phyloP scores from a whole-genome alignment of 2,113 vertebrate species.

The Ciconia stormi region DNA sequence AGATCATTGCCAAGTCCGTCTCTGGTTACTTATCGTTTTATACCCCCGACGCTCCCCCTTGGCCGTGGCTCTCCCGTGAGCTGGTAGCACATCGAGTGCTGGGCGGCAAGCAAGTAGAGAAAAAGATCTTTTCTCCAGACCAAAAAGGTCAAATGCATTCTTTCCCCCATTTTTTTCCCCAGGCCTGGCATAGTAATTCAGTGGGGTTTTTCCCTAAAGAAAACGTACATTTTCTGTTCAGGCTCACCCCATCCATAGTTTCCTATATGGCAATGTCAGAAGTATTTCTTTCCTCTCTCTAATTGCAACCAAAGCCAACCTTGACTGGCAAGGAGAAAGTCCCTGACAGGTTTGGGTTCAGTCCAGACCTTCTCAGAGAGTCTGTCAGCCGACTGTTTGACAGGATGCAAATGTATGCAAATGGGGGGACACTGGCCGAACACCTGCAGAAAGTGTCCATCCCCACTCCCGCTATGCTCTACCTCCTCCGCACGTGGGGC shows the following conservation, averaged over 20 bases:
- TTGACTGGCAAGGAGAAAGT: constrained; percentile 87
- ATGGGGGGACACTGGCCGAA: constrained; percentile 78
- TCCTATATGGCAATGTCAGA: constrained; percentile 69
- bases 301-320: constrained; percentile 81
- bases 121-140: not conserved
- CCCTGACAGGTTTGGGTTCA: constrained; percentile 84
- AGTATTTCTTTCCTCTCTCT: constrained; percentile 70
- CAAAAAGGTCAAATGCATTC: not conserved
- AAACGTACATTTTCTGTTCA: not conserved
- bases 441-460: constrained; percentile 85
- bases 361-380: constrained; percentile 85
- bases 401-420: constrained; percentile 87
- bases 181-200: not conserved
- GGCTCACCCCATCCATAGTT: constrained; percentile 34
- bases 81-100: not conserved
- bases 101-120: not conserved
- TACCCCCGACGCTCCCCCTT: not conserved
- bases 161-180: not conserved
- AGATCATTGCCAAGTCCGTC: not conserved
- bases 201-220: not conserved
- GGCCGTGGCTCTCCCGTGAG: not conserved
- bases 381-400: constrained; percentile 81
- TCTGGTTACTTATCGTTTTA: not conserved
- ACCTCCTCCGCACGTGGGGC: constrained; percentile 51
- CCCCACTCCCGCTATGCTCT: constrained; percentile 50